A percentile compares a stretch with the other conserved stretches of the same genome.
Conservation (phyloP, 2,888 invertebrate species). For the Calameuta idolon region DNA sequence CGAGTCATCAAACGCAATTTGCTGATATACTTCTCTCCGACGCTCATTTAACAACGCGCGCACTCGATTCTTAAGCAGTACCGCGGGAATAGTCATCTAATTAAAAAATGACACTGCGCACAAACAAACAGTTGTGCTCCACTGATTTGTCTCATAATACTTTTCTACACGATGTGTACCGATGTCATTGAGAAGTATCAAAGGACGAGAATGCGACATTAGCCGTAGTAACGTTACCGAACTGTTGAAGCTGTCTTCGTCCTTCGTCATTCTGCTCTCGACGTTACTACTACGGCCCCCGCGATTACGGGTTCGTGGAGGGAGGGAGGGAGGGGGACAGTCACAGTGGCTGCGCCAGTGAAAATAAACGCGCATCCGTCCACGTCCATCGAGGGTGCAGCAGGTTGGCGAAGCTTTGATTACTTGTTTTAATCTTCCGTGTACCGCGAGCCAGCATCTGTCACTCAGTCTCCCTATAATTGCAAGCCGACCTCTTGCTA, state of each 20-base stretch:
- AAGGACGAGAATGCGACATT: no score
- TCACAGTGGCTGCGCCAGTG: no score
- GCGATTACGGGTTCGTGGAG: not conserved
- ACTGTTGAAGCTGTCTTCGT: no score
- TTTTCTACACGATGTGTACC: no score
- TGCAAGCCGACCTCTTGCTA: constrained; percentile 54
- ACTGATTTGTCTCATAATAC: no score
- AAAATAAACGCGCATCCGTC: constrained; percentile 56
- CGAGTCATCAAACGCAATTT: constrained; percentile 55
- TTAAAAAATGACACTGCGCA: no score
- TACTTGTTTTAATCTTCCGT: constrained; percentile 68
- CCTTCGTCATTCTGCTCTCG: not conserved
- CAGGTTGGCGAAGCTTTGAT: constrained; percentile 63
- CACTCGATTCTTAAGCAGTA: no score
- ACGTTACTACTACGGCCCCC: not conserved
- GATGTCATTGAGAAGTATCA: no score
- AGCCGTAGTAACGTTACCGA: no score
- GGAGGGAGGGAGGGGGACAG: not conserved
- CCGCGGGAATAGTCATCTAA: no score
- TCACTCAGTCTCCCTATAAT: constrained; percentile 66
- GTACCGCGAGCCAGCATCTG: constrained; percentile 65
- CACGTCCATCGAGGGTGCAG: constrained; percentile 55
- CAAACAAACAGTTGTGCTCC: no score
- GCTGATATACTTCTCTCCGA: constrained; percentile 50
- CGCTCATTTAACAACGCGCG: constrained; percentile 20